A percentile compares a stretch with the other conserved stretches of the same genome.
phyloP scores from a whole-genome alignment of 2,113 vertebrate genomes.

The Hyperoodon ampullatus region DNA sequence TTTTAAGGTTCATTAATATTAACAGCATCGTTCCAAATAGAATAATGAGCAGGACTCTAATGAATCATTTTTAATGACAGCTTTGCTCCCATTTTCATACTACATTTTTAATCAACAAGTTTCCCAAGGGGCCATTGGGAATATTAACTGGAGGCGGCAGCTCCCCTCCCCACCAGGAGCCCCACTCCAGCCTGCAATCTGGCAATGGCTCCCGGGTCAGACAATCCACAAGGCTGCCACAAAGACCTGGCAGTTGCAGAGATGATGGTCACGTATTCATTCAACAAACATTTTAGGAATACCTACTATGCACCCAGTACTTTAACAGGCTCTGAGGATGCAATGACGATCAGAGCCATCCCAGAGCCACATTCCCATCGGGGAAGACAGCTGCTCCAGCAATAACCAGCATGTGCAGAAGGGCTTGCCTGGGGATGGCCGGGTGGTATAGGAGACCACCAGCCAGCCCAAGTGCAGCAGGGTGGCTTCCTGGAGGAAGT shows the following conservation, averaged over 20 bases:
- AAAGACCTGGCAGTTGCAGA: background rate
- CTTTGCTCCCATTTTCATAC: slow-evolving; percentile 32
- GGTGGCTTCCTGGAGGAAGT: slow-evolving; percentile 13
- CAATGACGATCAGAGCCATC: accelerated
- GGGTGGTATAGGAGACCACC: accelerated
- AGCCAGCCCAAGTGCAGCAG: background rate
- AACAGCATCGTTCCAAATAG: slow-evolving; percentile 20
- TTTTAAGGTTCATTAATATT: slow-evolving; percentile 74
- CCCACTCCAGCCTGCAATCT: too few species aligned
- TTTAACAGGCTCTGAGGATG: background rate
- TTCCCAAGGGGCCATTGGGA: slow-evolving; percentile 39
- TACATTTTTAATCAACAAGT: slow-evolving; percentile 60
- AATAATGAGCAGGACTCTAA: slow-evolving; percentile 41
- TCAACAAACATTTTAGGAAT: background rate
- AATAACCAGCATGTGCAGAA: accelerated
- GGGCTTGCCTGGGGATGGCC: background rate
- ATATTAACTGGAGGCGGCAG: background rate
- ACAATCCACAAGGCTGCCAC: background rate
- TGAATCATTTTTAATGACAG: slow-evolving; percentile 69
- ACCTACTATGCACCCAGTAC: background rate
- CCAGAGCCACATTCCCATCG: background rate
- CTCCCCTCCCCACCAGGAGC: background rate
- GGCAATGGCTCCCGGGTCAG: background rate
- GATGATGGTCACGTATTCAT: background rate
- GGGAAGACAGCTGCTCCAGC: accelerated